Evolutionary conservation across 2,888 invertebrate genomes (phyloP), one percentile per base, ranked within the genome.

Genomic region (Erpobdella octoculata): DNA sequence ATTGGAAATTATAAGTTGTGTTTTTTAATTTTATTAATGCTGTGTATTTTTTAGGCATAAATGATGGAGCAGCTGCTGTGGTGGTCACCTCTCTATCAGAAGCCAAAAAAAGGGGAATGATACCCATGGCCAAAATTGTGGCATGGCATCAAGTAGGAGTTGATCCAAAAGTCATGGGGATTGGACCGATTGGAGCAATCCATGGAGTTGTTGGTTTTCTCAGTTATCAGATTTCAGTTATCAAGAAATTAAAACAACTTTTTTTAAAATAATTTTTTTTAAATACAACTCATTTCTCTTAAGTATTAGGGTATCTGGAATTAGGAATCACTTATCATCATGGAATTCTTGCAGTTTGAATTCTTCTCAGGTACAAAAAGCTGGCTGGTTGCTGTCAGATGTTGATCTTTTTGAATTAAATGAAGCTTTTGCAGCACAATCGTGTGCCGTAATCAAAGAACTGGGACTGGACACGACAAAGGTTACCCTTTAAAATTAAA

Each of bases 41-140:
- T n/a, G n/a, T n/a, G n/a, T n/a, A 0, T 12, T 15, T 31, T 36
- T 35, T 46, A 81, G 82, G 83, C 36, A 85, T 91, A 41, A 91
- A 91, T 81, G 95, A 95, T 82, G 93, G 94, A 0, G 93, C 94
- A 2, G 92, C 93, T 3, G 92, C 90, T 0, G 84, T 94, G 1
- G 83, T 94, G 25, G 79, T 95, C 41, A 89, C 89, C 84, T 88
- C 87, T 28, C 86, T 86, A 73, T 84, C 85, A 41, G 86, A 87
- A 75, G 85, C 89, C 0, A 79, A 78, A 5, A 83, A 83, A 59
- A 85, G 87, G 61, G 85, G 86, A 3, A 76, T 90, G 0, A 84
- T 82, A 35, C 89, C 91, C 0, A 77, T 93, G 72, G 93, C 89
- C 1, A 87, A 86, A 80, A 87, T 95, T 65, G 87, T 89, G 1